Evolutionary conservation across 2,113 vertebrate species (phyloP).

Genomic region (Oreotragus oreotragus): DNA sequence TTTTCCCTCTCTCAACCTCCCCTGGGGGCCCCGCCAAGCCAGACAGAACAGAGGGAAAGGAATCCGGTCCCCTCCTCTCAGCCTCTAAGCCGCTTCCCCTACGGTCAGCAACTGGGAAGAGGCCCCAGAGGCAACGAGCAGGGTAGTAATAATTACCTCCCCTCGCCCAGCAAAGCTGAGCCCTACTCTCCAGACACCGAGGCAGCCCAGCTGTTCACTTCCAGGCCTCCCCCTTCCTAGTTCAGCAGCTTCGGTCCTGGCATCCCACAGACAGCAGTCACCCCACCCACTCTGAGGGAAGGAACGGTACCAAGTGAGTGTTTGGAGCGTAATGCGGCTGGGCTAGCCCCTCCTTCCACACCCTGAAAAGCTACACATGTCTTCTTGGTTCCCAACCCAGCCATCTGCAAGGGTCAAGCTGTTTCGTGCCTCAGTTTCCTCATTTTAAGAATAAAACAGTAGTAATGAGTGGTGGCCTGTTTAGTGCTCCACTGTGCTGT

Average conservation of each 20-base stretch:
- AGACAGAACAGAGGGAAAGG: neutral
- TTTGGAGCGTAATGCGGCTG: neutral
- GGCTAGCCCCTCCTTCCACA: neutral
- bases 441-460: neutral
- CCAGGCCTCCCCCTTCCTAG: neutral
- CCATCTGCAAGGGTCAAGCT: neutral
- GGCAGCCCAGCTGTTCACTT: neutral
- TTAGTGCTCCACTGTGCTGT: neutral
- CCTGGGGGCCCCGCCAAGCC: neutral
- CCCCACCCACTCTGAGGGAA: neutral
- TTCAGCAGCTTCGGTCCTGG: conserved; percentile 26
- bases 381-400: neutral
- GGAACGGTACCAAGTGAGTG: neutral
- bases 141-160: neutral
- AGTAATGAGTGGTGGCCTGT: neutral
- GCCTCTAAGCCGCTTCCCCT: neutral
- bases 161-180: neutral
- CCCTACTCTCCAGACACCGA: conserved; percentile 21
- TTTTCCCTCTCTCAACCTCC: neutral
- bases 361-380: neutral
- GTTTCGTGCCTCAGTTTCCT: neutral
- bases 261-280: neutral
- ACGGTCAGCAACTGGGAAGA: neutral
- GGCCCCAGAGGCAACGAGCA: neutral
- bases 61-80: neutral